Evolutionary conservation across 2,113 vertebrate genomes (phyloP).

Genomic region (Bothrops jararaca): DNA sequence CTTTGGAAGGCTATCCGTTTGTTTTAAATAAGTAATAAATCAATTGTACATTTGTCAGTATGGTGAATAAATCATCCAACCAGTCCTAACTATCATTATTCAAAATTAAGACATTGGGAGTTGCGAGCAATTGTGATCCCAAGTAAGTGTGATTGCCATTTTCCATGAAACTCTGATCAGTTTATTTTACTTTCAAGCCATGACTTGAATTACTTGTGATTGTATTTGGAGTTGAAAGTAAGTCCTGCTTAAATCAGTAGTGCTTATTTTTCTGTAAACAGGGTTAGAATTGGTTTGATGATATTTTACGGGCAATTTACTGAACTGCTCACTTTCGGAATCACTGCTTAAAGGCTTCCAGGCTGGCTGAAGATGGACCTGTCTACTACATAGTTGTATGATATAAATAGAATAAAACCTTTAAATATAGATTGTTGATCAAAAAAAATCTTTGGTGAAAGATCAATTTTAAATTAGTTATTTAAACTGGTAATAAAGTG

Average conservation of each 20-base stretch:
- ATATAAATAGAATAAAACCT: constrained; percentile 64
- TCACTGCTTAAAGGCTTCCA: constrained; percentile 65
- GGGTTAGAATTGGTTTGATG: constrained; percentile 60
- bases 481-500: constrained; percentile 58
- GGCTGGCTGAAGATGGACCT: constrained; percentile 62
- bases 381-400: constrained; percentile 60
- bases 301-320: constrained; percentile 64
- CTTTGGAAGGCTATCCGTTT: constrained; percentile 42
- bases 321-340: constrained; percentile 68
- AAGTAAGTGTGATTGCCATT: background rate
- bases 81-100: background rate
- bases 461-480: constrained; percentile 66
- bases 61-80: background rate
- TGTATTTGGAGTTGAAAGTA: background rate
- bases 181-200: background rate
- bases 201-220: background rate
- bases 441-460: constrained; percentile 65
- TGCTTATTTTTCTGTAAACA: background rate
- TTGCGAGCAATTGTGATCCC: background rate
- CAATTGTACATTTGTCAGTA: background rate
- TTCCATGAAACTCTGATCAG: background rate
- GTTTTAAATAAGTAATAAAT: constrained; percentile 52
- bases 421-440: constrained; percentile 65
- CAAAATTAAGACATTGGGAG: background rate
- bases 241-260: background rate